Evolutionary conservation across 1,140 invertebrate species (phyloP).

Genomic region (Drosophila novamexicana): DNA sequence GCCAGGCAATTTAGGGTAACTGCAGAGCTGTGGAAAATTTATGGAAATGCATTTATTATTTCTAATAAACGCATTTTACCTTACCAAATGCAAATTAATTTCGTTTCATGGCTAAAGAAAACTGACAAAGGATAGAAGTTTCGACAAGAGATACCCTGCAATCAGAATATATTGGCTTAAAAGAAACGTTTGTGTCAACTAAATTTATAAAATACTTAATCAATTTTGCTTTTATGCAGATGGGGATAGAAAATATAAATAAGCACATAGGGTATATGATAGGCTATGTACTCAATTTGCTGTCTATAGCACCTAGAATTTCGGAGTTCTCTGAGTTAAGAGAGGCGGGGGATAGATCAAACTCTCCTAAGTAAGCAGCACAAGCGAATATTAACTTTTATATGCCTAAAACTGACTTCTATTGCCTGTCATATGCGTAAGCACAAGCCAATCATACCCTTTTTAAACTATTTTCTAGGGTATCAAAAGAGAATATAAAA

Average conservation of each 20-base stretch:
- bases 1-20: slow-evolving; percentile 10
- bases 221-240: too few relatives aligned
- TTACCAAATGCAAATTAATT: slow-evolving; percentile 27
- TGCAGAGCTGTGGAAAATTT: slow-evolving; percentile 7
- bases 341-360: too few relatives aligned
- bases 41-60: slow-evolving; percentile 33
- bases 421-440: background rate
- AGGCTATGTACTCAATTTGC: too few relatives aligned
- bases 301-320: too few relatives aligned
- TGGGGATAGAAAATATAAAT: too few relatives aligned
- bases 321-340: too few relatives aligned
- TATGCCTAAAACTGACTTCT: background rate
- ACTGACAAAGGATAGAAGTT: background rate
- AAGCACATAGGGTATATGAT: too few relatives aligned
- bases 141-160: background rate
- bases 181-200: too few relatives aligned
- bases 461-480: background rate
- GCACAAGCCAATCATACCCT: background rate
- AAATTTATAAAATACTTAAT: too few relatives aligned
- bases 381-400: too few relatives aligned
- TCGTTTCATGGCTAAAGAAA: background rate
- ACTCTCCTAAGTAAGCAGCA: too few relatives aligned
- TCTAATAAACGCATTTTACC: slow-evolving; percentile 3
- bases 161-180: background rate
- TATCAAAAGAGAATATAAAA: background rate